Percentiles rank a stretch among this genome's conserved stretches.
These are phyloP conservation scores for Melieria omissa DNA, from an alignment of 2,888 invertebrate genomes.

Conservation along the genomic window DNA sequence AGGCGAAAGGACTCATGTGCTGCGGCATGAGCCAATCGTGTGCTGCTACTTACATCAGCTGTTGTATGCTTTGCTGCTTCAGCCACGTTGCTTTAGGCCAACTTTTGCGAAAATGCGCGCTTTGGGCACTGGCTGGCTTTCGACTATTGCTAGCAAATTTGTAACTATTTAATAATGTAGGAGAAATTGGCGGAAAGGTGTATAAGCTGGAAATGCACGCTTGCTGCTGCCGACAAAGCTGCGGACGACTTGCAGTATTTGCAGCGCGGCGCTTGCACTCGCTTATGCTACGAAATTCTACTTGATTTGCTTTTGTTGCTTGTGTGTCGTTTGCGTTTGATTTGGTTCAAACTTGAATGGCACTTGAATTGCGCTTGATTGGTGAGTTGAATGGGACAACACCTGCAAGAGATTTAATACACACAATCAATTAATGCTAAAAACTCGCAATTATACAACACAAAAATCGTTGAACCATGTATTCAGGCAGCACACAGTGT, in stretches of 20 bases:
- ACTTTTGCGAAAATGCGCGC: slow-evolving; percentile 11
- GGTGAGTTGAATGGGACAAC: slow-evolving; percentile 24
- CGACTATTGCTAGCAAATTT: too few species aligned
- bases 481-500: too few species aligned
- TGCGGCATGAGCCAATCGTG: background rate
- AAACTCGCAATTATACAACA: too few species aligned
- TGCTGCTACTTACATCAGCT: slow-evolving; percentile 59
- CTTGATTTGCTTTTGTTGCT: slow-evolving; percentile 18
- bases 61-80: slow-evolving; percentile 55
- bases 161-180: too few species aligned
- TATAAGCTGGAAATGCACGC: too few species aligned
- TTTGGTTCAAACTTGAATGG: slow-evolving; percentile 13
- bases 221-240: too few species aligned
- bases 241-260: too few species aligned
- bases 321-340: background rate
- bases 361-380: slow-evolving; percentile 25
- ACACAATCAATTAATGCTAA: slow-evolving; percentile 5
- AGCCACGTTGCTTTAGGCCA: slow-evolving; percentile 52
- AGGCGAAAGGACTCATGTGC: background rate
- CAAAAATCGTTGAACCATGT: too few species aligned
- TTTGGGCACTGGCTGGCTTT: background rate
- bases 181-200: too few species aligned
- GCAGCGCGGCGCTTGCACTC: too few species aligned
- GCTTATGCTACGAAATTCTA: background rate
- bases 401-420: slow-evolving; percentile 35